A percentile compares a stretch with the other conserved stretches of the same genome.
These are phyloP conservation scores for human (Homo sapiens) DNA, from an alignment of 2,113 vertebrate genomes.

Conservation along the genomic window GRCh38 chr16:89636001-89636500, in stretches of 20 bases:
- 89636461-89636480: fast-evolving
- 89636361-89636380: slow-evolving; percentile 88
- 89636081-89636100: fast-evolving
- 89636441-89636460: neutral
- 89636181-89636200: fast-evolving
- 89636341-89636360: slow-evolving; percentile 91
- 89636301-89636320: slow-evolving; percentile 91
- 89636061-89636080: fast-evolving
- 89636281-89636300: slow-evolving; percentile 92
- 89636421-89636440: neutral
- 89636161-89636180: fast-evolving
- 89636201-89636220: neutral
- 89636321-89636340: slow-evolving; percentile 97
- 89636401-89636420: neutral
- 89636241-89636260: fast-evolving
- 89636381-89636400: slow-evolving; percentile 85
- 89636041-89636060: slow-evolving; percentile 75
- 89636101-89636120: neutral
- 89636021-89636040: slow-evolving; percentile 92
- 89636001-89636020: slow-evolving; percentile 92
- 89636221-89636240: neutral
- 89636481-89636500: neutral
- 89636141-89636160: neutral
- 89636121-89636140: too few species aligned
- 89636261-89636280: slow-evolving; percentile 96